Evolutionary conservation across 2,888 invertebrate species (phyloP), one percentile per base, ranked within the genome.

Genomic region (Parasteatoda lunata): DNA sequence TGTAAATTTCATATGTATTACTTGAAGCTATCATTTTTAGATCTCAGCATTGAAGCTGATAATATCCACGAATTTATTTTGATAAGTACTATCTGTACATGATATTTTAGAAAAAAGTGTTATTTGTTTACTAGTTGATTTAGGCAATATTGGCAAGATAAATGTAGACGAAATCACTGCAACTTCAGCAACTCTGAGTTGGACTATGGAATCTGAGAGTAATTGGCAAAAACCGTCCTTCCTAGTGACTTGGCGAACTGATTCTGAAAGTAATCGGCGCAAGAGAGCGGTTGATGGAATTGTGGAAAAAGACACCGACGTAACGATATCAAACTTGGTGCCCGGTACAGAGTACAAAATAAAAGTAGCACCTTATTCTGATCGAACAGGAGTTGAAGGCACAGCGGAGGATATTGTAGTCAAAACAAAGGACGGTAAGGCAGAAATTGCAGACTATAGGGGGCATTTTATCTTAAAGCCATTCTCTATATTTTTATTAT

Each of bases 151-250:
- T 49, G 79, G 75, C n/a, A 5, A 79, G 5, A 70, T 88, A 5
- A 51, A 48, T 0, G 15, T 83, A 2, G 75, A 77, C 5, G 77
- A 88, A 11, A n/a, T 75, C 4, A 79, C 75, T 3, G 11, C 45
- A 9, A 78, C 30, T 0, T 78, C 78, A 4, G 1, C 83, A 11
- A 75, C 15, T 0, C 13, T 88, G 6, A 64, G 48, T 8, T 88
- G 88, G 88, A 65, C 76, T 2, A 30, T 82, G 59, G 65, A 11
- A 7, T 49, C 54, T 0, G 51, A 48, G 7, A n/a, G 68, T 15
- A 75, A 69, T 6, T 88, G 88, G 88, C n/a, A 83, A 5, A 45
- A 75, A n/a, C 78, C 79, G 1, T 82, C 83, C 8, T 88, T 73
- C 64, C 47, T 88, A 71, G 71, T 88, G n/a, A 76, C 83, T 2